Evolutionary conservation across 2,113 vertebrate species (phyloP).

Genomic region (Megalops atlanticus): DNA sequence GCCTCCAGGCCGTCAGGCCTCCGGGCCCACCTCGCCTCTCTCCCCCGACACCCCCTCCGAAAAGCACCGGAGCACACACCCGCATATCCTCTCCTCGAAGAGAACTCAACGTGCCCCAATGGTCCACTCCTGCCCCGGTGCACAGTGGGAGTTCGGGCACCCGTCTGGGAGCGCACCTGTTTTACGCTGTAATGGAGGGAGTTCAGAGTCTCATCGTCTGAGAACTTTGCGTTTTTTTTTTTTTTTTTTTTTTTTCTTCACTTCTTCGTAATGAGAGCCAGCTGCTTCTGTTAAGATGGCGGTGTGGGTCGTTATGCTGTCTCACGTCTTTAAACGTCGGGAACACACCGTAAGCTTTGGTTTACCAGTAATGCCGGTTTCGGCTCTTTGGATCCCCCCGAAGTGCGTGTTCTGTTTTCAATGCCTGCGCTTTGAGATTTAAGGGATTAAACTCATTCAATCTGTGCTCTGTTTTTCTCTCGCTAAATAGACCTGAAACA

Average conservation of each 20-base stretch:
- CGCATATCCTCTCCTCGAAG: background rate
- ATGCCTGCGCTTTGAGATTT: background rate
- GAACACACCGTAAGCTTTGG: background rate
- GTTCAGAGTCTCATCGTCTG: constrained; percentile 29
- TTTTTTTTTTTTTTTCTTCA: constrained; percentile 23
- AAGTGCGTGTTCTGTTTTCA: background rate
- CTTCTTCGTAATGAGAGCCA: constrained; percentile 43
- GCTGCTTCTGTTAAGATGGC: constrained; percentile 37
- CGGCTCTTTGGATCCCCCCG: background rate
- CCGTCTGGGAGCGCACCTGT: background rate
- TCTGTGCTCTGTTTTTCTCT: background rate
- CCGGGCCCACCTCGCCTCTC: background rate
- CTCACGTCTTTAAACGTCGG: background rate
- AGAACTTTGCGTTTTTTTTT: constrained; percentile 24
- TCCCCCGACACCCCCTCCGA: background rate
- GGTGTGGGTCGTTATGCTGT: constrained; percentile 15
- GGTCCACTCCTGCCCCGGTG: background rate
- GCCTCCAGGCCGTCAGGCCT: background rate
- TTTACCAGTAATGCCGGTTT: background rate
- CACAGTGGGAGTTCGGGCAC: background rate
- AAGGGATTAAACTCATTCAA: background rate
- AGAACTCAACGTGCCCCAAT: background rate
- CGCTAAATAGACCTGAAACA: background rate
- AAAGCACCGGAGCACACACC: background rate
- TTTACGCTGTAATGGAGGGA: constrained; percentile 30